Evolutionary conservation across 2,113 vertebrate genomes (phyloP).

Genomic region (Hyla sarda): DNA sequence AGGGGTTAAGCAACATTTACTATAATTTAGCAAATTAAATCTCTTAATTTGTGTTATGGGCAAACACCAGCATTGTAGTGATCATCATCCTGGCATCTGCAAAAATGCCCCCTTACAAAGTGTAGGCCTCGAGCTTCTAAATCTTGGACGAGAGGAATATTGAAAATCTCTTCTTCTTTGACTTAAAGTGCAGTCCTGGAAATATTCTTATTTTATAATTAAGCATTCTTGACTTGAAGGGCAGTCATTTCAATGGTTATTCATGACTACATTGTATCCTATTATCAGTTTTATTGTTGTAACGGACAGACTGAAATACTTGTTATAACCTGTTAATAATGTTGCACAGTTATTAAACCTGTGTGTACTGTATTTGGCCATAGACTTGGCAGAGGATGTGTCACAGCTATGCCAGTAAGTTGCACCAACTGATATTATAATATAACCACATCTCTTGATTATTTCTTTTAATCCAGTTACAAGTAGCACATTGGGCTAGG

Average conservation of each 20-base stretch:
- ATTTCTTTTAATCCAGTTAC: slow-evolving; percentile 6
- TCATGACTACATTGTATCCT: slow-evolving; percentile 75
- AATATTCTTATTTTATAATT: slow-evolving; percentile 65
- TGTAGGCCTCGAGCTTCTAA: too few relatives aligned
- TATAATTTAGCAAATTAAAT: not conserved
- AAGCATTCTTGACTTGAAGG: slow-evolving; percentile 69
- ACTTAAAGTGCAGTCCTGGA: not conserved
- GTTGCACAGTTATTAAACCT: slow-evolving; percentile 80
- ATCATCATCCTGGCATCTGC: not conserved
- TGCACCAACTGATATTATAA: slow-evolving; percentile 18
- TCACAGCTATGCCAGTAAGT: slow-evolving; percentile 69
- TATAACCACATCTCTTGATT: slow-evolving; percentile 25
- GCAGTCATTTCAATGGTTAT: slow-evolving; percentile 66
- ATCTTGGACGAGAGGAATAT: not conserved
- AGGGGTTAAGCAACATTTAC: not conserved
- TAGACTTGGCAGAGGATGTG: slow-evolving; percentile 75
- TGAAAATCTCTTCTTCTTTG: not conserved
- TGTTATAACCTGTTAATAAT: slow-evolving; percentile 74
- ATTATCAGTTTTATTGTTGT: slow-evolving; percentile 72
- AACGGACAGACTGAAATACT: slow-evolving; percentile 78
- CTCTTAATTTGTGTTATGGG: not conserved
- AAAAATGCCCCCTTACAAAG: not conserved
- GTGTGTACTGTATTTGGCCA: slow-evolving; percentile 79
- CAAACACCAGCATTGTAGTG: not conserved
- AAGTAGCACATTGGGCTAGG: not conserved